Evolutionary conservation across 1,140 invertebrate genomes (phyloP), one percentile per base, ranked within the genome.

Genomic region (Sesamia nonagrioides): DNA sequence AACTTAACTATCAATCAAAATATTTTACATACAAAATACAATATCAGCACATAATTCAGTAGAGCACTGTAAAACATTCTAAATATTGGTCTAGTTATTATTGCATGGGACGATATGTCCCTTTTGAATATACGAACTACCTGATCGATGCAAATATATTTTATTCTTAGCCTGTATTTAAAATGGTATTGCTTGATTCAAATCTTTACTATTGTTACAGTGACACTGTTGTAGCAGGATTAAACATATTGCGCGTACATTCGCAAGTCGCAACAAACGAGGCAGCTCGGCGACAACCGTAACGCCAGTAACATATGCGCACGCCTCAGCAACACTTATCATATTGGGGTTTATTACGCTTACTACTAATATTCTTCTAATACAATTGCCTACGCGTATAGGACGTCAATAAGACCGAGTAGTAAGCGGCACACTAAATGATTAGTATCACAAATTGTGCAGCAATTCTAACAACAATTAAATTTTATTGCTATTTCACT

Each of bases 61-160:
- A 92, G 93, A 93, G 91, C 91, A 90, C 84, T 94, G 92, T 94
- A 94, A 93, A 92, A 92, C 86, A 87, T 90, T 92, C 92, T 94
- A 94, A 92, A 93, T 92, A 95, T 95, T 95, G 93, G 92, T 95
- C 93, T 95, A 95, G 86, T 91, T 88, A 89, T 87, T 94, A 94
- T 94, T 94, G 92, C 93, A 81, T 82, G 86, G 89, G 86, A 88
- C 86, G 77, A 60, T 82, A 58, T 72, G 82, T 84, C 82, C 81
- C 83, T 84, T 82, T 82, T 79, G 69, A 71, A 78, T 84, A 71
- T 79, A 87, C 84, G 63, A 82, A 83, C 83, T 86, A 88, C 82
- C 83, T 86, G 79, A 85, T 87, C 84, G 78, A 83, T 87, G 84
- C 71, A 75, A 80, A 80, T 76, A 77, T 48, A 77, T 79, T 80